Evolutionary conservation across 2,113 vertebrate species (phyloP), one percentile per base, ranked within the genome.

Genomic region (Corythornis vintsioides): DNA sequence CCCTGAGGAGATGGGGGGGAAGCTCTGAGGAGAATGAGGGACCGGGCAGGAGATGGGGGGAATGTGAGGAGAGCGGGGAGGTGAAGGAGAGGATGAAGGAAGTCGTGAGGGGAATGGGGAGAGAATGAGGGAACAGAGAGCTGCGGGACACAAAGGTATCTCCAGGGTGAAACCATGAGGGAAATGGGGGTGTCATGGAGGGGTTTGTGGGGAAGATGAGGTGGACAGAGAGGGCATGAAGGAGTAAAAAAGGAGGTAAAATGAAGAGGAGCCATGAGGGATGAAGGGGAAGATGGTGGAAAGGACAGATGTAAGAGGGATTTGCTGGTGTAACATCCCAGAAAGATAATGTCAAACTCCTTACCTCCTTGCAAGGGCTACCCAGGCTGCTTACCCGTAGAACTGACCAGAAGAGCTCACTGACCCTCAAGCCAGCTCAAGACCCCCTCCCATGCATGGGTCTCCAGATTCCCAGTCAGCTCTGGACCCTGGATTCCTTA

Each of bases 371-470:
- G 13, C 65, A 57, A 57, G 50, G 22, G 63, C 17, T 8, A 40
- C 53, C 31, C 35, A 14, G 18, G 15, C 7, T 65, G 33, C 60
- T 69, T 56, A n/a, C 48, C 15, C 13, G 7, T 31, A 17, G 29
- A 14, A n/a, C 13, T 26, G 65, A 47, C 7, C 1, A 13, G 0
- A 3, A 20, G 21, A 72, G 43, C 22, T 77, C 1, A 0, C 5
- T 28, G 16, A 10, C n/a, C 59, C 53, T 29, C 26, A 4, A 15
- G 25, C 17, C 61, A 35, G 26, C 6, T 3, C 5, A 22, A 45
- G 38, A n/a, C 9, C 7, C 5, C 9, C 21, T 31, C 12, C 35
- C 4, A 18, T 1, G 0, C 45, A 9, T 0, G 0, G 13, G 6
- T 10, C 43, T 14, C 1, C 0, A 26, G 48, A 15, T 5, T 40